A percentile compares a stretch with the other conserved stretches of the same genome.
phyloP scores from a whole-genome alignment of 2,113 vertebrate genomes.

The Australoheros scitulus region DNA sequence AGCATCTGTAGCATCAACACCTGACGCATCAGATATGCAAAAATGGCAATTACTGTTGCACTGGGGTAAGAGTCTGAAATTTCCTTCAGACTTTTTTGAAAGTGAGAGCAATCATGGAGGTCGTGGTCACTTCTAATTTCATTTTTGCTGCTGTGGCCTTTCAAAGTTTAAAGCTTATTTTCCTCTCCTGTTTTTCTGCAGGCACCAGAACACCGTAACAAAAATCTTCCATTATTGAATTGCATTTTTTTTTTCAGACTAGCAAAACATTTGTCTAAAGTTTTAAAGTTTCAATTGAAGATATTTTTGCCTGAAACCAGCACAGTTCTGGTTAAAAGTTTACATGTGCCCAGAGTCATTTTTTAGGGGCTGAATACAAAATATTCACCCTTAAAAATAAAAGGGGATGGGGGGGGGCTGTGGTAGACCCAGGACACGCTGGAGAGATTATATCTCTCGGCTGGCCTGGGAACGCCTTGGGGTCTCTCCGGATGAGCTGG shows the following conservation, averaged over 20 bases:
- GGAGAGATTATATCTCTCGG: too few species aligned
- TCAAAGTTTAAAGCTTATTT: neutral
- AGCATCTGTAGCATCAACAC: neutral
- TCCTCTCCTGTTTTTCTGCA: too few species aligned
- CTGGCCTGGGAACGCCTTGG: too few species aligned
- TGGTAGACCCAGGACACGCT: too few species aligned
- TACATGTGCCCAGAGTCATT: neutral
- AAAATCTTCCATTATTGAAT: too few species aligned
- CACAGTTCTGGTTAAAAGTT: accelerated
- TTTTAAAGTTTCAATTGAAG: neutral
- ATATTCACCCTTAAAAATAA: neutral
- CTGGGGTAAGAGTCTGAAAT: too few species aligned
- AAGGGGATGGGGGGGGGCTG: too few species aligned
- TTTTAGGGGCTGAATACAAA: neutral
- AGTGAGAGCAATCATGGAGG: neutral
- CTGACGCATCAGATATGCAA: neutral
- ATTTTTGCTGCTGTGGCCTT: neutral
- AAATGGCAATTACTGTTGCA: neutral
- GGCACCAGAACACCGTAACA: too few species aligned
- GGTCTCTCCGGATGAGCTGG: too few species aligned
- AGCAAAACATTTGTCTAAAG: neutral
- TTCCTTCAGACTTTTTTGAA: too few species aligned
- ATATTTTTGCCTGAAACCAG: neutral
- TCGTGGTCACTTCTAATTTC: too few species aligned
- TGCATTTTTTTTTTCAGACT: neutral